phyloP scores from a whole-genome alignment of 2,888 invertebrate genomes.

The Melanostoma mellinum region DNA sequence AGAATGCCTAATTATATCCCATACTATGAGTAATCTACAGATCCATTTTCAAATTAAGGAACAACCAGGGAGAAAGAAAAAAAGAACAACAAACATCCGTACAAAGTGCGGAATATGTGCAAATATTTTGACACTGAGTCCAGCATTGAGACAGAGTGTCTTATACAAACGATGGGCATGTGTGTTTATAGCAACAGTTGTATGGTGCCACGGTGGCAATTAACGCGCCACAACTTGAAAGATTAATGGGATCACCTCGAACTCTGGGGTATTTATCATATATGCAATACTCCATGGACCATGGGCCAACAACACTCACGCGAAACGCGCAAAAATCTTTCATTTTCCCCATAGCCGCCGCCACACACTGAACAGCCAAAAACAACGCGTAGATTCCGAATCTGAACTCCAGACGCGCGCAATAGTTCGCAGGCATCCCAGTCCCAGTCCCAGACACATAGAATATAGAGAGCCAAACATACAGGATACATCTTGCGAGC shows the following conservation, averaged over 20 bases:
- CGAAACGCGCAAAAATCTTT: conserved; percentile 58
- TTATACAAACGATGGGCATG: conserved; percentile 28
- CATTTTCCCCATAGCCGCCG: conserved; percentile 6
- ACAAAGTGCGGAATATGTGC: conserved; percentile 63
- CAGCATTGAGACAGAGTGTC: conserved; percentile 10
- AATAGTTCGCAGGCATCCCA: conserved; percentile 42
- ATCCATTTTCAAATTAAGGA: conserved; percentile 70
- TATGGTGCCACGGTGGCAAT: conserved; percentile 72
- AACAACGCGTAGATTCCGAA: conserved; percentile 24
- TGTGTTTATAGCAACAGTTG: conserved; percentile 53
- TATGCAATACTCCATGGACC: conserved; percentile 67
- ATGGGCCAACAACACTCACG: conserved; percentile 67
- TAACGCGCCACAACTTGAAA: conserved; percentile 73
- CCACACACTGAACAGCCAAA: neutral
- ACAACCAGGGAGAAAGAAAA: conserved; percentile 22
- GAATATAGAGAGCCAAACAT: conserved; percentile 13
- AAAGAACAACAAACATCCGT: conserved; percentile 30
- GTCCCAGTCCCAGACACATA: conserved; percentile 47
- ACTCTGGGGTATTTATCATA: conserved; percentile 71
- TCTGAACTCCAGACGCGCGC: conserved; percentile 55
- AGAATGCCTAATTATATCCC: conserved; percentile 67
- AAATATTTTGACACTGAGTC: conserved; percentile 71
- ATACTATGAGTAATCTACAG: conserved; percentile 64
- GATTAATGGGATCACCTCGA: conserved; percentile 73
- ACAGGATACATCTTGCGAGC: conserved; percentile 45